Percentiles rank a stretch among this genome's conserved stretches.
Conservation (phyloP, 2,888 invertebrate species). For the Neocrepidodera transversa region DNA sequence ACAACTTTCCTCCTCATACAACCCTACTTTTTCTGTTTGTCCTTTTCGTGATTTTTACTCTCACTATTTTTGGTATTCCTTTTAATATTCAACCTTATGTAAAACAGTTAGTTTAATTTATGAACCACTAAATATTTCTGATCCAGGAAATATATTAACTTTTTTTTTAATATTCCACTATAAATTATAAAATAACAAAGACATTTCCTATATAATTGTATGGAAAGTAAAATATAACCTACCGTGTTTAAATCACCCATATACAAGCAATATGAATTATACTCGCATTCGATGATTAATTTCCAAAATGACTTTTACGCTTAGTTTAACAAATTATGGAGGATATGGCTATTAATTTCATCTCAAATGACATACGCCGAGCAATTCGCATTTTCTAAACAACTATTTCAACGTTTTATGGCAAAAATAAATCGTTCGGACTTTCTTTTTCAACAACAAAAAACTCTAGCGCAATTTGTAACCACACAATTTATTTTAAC, state of each 20-base stretch:
- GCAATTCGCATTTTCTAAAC: constrained; percentile 2
- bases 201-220: background rate
- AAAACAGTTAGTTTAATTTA: too few species aligned
- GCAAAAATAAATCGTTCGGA: background rate
- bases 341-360: constrained; percentile 4
- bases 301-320: background rate
- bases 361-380: background rate
- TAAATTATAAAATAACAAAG: background rate
- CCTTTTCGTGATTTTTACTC: too few species aligned
- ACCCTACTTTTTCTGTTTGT: too few species aligned
- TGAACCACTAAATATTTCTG: too few species aligned
- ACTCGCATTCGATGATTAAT: background rate
- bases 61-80: too few species aligned
- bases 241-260: background rate
- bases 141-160: too few species aligned
- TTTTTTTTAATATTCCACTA: too few species aligned
- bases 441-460: constrained; percentile 4
- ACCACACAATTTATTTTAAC: constrained; percentile 5
- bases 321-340: background rate
- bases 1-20: too few species aligned
- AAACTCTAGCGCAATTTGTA: constrained; percentile 5
- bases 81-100: too few species aligned
- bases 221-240: constrained; percentile 1
- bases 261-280: background rate
- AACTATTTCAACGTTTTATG: background rate